A percentile compares a stretch with the other conserved stretches of the same genome.
phyloP scores from a whole-genome alignment of 1,140 invertebrate species.

The Lucilia cuprina region DNA sequence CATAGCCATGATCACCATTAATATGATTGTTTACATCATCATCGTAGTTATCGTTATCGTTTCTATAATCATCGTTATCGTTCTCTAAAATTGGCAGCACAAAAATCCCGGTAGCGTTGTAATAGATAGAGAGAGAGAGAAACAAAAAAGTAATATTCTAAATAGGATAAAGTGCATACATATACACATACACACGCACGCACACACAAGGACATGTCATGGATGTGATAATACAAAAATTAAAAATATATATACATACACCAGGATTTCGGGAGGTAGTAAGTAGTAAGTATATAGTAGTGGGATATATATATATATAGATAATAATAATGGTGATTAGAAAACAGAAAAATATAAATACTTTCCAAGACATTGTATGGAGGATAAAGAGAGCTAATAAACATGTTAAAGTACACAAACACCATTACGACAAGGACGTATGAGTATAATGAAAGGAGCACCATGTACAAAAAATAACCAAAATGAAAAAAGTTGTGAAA shows the following conservation, averaged over 20 bases:
- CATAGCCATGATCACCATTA: not conserved
- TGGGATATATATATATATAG: not conserved
- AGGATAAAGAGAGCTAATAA: not conserved
- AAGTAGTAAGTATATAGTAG: no score
- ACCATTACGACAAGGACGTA: not conserved
- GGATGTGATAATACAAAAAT: no score
- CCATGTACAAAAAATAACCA: not conserved
- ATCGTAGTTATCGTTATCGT: not conserved
- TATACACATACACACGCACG: not conserved
- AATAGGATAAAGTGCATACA: slow-evolving; percentile 15
- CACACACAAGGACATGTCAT: not conserved
- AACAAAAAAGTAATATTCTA: not conserved
- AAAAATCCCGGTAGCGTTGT: not conserved
- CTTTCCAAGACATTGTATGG: not conserved
- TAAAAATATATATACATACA: slow-evolving; percentile 5
- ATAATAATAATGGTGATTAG: not conserved
- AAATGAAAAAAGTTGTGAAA: not conserved
- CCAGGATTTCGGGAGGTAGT: not conserved
- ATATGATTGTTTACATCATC: not conserved
- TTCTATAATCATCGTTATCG: not conserved
- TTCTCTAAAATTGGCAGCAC: not conserved
- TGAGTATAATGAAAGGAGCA: not conserved
- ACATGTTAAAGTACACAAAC: not conserved
- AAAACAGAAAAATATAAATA: not conserved
- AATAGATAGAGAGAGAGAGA: slow-evolving; percentile 11